Base-by-base conservation (phyloP, 2,888 invertebrate species). In the Pyrgus malvae region DNA sequence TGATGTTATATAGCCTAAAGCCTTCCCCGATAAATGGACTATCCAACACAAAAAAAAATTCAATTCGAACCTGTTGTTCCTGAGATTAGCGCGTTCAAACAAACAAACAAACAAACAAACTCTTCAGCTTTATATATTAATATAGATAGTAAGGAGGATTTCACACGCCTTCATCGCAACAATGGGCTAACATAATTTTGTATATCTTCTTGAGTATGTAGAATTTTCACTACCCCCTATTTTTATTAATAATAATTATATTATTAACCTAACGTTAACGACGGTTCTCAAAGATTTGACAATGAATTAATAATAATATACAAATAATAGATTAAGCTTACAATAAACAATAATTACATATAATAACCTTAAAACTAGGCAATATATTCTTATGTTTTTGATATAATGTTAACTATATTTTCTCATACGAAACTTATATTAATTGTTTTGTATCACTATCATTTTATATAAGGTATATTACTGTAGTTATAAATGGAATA, bases 281-380 rank as follows among this genome's bases (percentile, higher is more conserved):
- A 73, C 66, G 75, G 74, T 69, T 72, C 67, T 67, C 63, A 66
- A 68, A 63, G 65, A 72, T 72, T 70, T 64, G 66, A 69, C 69
- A 59, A 66, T 35, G 55, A 48, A 42, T 44, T 54, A 50, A 60
- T 57, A 35, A 62, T 46, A 58, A 57, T 61, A 62, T 67, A 68
- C 61, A 69, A 64, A 63, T 67, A 64, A 55, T 50, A 9, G 11
- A n/a, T 45, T 58, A 58, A 48, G 40, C 27, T 46, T 56, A 59
- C 54, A 37, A 50, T 55, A 38, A 46, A 55, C 44, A 48, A 48
- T 48, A 48, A 9, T 54, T 57, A 46, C 9, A 29, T 60, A 57
- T 41, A 37, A 53, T 17, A 37, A 49, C 41, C 45, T 41, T 48
- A 58, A 49, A 56, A 16, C 46, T 61, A 62, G 21, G 23, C 41